A percentile compares a stretch with the other conserved stretches of the same genome.
phyloP scores from a whole-genome alignment of 2,797 vertebrate genomes.

The Distichodus sexfasciatus region DNA sequence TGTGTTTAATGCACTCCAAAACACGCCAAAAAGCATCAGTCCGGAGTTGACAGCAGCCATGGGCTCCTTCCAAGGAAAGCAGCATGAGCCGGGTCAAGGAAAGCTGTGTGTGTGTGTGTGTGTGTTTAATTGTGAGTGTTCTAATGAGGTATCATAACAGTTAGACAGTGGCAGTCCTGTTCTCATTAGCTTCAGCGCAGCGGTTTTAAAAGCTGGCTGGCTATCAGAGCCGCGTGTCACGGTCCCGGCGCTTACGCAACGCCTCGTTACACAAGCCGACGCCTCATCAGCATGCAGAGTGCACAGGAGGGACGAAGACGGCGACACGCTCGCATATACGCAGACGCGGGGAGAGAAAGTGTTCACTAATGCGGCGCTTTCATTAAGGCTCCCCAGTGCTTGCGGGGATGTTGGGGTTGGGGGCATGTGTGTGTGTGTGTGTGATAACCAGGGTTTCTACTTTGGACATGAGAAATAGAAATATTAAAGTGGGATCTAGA shows the following conservation, averaged over 20 bases:
- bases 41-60: neutral
- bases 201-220: slow-evolving; percentile 43
- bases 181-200: slow-evolving; percentile 62
- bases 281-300: slow-evolving; percentile 11
- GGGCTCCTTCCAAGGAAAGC: neutral
- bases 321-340: neutral
- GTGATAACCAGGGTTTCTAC: too few species aligned
- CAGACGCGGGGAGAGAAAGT: neutral
- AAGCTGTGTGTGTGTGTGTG: neutral
- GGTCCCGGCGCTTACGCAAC: slow-evolving; percentile 4
- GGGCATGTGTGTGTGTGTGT: neutral
- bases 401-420: neutral
- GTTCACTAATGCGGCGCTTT: neutral
- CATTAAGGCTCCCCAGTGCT: neutral
- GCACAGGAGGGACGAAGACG: neutral
- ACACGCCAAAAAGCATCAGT: neutral
- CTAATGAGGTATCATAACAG: slow-evolving; percentile 13
- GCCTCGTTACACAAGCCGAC: slow-evolving; percentile 23
- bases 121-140: slow-evolving; percentile 12
- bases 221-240: slow-evolving; percentile 24
- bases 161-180: slow-evolving; percentile 51
- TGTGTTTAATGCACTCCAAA: neutral
- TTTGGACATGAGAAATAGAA: too few species aligned
- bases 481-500: too few species aligned
- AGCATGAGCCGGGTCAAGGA: neutral